Percentiles rank a stretch among this genome's conserved stretches.
These are phyloP conservation scores for Oreochromis mossambicus DNA, from an alignment of 2,797 vertebrate genomes.

Conservation along the genomic window DNA sequence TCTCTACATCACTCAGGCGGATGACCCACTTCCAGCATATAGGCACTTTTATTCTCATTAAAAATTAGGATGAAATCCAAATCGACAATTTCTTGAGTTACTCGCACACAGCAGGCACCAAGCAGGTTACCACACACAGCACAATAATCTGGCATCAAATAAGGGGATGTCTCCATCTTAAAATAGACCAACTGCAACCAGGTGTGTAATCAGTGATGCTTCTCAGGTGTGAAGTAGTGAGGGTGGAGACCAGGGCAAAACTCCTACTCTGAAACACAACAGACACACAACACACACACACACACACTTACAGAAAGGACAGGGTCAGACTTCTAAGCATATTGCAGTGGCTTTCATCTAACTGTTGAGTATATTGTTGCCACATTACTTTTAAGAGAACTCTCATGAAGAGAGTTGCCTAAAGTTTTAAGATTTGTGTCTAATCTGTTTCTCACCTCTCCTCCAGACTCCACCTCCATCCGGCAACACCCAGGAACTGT, in stretches of 20 bases:
- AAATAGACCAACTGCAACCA: background rate
- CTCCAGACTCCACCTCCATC: background rate
- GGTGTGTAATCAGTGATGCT: background rate
- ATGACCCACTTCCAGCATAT: background rate
- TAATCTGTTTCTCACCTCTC: background rate
- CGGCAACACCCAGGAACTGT: background rate
- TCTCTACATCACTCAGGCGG: background rate
- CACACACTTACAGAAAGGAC: background rate
- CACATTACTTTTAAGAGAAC: background rate
- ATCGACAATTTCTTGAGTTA: background rate
- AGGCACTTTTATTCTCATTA: background rate
- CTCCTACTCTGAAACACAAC: background rate
- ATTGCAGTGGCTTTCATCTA: background rate
- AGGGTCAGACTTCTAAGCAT: background rate
- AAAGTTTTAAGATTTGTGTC: background rate
- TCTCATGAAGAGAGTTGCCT: background rate
- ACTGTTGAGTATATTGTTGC: background rate
- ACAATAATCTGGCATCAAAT: background rate
- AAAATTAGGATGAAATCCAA: background rate
- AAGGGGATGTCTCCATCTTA: background rate
- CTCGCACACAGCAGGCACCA: background rate
- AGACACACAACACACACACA: background rate
- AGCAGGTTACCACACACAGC: background rate
- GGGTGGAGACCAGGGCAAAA: background rate
- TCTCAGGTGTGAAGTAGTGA: background rate